Evolutionary conservation across 2,888 invertebrate species (phyloP).

Genomic region (Ellobium chinense): DNA sequence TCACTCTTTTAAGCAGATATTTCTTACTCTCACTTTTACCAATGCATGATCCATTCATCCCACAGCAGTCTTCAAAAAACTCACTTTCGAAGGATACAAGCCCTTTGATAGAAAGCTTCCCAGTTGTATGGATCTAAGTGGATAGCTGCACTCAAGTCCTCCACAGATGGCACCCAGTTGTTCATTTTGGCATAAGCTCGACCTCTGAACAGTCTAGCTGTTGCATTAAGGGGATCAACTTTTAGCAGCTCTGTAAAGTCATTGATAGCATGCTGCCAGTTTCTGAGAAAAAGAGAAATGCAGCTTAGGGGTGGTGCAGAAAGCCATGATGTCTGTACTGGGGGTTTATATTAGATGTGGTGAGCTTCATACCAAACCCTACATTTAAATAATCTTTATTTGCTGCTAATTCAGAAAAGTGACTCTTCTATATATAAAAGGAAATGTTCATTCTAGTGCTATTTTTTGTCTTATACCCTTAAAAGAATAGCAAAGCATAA

Average conservation of each 20-base stretch:
- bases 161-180: constrained; percentile 74
- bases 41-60: background rate
- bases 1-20: too few species aligned
- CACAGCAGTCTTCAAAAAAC: constrained; percentile 39
- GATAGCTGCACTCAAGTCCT: constrained; percentile 77
- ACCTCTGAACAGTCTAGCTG: constrained; percentile 74
- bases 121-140: constrained; percentile 77
- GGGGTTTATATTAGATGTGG: too few species aligned
- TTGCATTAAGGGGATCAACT: constrained; percentile 71
- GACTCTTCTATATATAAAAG: too few species aligned
- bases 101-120: constrained; percentile 77
- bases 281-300: constrained; percentile 26
- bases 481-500: too few species aligned
- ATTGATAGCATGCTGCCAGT: constrained; percentile 76
- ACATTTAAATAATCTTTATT: too few species aligned
- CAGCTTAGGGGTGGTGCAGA: too few species aligned
- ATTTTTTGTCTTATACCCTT: too few species aligned
- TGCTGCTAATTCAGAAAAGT: too few species aligned
- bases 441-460: too few species aligned
- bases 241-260: constrained; percentile 77
- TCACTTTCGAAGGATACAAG: constrained; percentile 77
- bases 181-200: constrained; percentile 72
- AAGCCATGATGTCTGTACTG: too few species aligned
- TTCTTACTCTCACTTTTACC: background rate
- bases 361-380: too few species aligned